A percentile compares a stretch with the other conserved stretches of the same genome.
phyloP scores from a whole-genome alignment of 2,888 invertebrate genomes.

The Drosophila austrosaltans region DNA sequence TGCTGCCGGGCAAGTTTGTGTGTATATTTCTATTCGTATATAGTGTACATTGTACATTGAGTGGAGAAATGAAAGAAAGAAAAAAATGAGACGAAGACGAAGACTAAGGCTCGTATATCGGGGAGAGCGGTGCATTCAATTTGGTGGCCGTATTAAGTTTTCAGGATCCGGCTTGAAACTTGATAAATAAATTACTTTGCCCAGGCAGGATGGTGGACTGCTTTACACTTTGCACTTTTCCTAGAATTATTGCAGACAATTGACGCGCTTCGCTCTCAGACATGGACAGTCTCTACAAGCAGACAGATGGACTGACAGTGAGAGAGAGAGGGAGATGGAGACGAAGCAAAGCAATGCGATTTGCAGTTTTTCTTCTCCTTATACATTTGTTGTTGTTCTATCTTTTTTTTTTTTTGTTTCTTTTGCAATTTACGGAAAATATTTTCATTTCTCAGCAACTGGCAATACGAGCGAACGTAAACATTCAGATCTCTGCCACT shows the following conservation, averaged over 20 bases:
- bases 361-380: slow-evolving; percentile 42
- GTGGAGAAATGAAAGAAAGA: slow-evolving; percentile 16
- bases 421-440: slow-evolving; percentile 46
- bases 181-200: slow-evolving; percentile 78
- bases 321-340: neutral
- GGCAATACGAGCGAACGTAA: slow-evolving; percentile 29
- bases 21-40: neutral
- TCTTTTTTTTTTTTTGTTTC: slow-evolving; percentile 20
- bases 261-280: slow-evolving; percentile 58
- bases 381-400: neutral
- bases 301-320: slow-evolving; percentile 14
- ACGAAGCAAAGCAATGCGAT: slow-evolving; percentile 47
- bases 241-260: slow-evolving; percentile 79
- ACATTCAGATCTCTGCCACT: slow-evolving; percentile 38
- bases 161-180: slow-evolving; percentile 78
- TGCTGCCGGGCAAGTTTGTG: slow-evolving; percentile 8
- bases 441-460: slow-evolving; percentile 59
- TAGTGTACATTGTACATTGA: neutral
- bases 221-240: slow-evolving; percentile 72
- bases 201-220: slow-evolving; percentile 37
- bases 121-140: slow-evolving; percentile 62
- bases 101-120: slow-evolving; percentile 16
- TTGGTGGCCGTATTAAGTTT: slow-evolving; percentile 77
- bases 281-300: neutral
- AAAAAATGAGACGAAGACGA: neutral